Percentiles rank a stretch among this genome's conserved stretches.
Evolutionary conservation across 2,888 invertebrate species (phyloP).

Genomic region (Opisthograptis luteolata): DNA sequence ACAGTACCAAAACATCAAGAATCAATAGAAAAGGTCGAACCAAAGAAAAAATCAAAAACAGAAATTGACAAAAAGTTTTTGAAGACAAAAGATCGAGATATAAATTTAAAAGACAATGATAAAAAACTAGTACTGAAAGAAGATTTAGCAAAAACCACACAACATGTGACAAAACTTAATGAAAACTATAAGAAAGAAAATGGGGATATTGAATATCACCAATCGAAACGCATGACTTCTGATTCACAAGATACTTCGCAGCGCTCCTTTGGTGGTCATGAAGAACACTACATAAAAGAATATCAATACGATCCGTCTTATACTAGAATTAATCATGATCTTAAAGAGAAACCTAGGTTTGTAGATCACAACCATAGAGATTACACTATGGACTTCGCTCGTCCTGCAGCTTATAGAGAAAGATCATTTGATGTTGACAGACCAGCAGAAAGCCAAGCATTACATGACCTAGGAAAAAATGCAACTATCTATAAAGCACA

Average conservation of each 20-base stretch:
- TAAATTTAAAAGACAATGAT: not conserved
- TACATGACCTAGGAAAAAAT: slow-evolving; percentile 39
- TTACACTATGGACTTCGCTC: slow-evolving; percentile 61
- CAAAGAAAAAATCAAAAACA: not conserved
- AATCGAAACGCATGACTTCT: not conserved
- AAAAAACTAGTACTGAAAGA: slow-evolving; percentile 1
- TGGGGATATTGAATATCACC: slow-evolving; percentile 3
- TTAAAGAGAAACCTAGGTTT: slow-evolving; percentile 47
- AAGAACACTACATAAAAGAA: slow-evolving; percentile 49
- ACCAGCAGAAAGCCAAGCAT: slow-evolving; percentile 31
- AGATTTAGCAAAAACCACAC: slow-evolving; percentile 5
- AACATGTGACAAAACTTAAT: slow-evolving; percentile 35
- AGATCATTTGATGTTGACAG: slow-evolving; percentile 49
- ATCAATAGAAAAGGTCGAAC: not conserved
- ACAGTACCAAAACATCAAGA: slow-evolving; percentile 22
- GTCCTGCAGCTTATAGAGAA: slow-evolving; percentile 60
- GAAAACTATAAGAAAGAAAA: slow-evolving; percentile 22
- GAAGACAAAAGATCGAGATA: slow-evolving; percentile 23
- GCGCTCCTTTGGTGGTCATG: slow-evolving; percentile 20
- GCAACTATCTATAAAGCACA: slow-evolving; percentile 59
- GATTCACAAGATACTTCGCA: not conserved
- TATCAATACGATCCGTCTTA: slow-evolving; percentile 52
- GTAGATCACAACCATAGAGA: slow-evolving; percentile 59
- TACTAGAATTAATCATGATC: slow-evolving; percentile 28
- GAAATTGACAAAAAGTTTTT: slow-evolving; percentile 12